Evolutionary conservation across 2,113 vertebrate genomes (phyloP).

Genomic region (Thomomys bottae): DNA sequence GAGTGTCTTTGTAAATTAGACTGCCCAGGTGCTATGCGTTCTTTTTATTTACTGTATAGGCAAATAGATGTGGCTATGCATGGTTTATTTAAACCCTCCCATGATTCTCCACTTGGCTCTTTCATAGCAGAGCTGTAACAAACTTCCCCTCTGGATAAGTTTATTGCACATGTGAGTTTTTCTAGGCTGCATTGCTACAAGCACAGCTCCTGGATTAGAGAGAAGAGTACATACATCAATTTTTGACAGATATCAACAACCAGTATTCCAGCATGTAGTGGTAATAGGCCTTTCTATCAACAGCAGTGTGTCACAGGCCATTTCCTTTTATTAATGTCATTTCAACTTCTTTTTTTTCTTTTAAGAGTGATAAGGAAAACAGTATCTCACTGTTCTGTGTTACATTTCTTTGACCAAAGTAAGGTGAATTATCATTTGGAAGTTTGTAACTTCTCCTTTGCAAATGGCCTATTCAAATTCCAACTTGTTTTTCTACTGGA

Average conservation of each 20-base stretch:
- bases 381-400: not conserved
- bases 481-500: not conserved
- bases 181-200: not conserved
- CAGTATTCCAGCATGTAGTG: not conserved
- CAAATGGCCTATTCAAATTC: not conserved
- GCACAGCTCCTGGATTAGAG: not conserved
- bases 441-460: not conserved
- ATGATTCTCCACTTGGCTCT: too few relatives aligned
- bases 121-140: too few relatives aligned
- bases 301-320: not conserved
- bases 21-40: too few relatives aligned
- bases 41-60: not conserved
- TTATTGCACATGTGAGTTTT: not conserved
- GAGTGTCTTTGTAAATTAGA: not conserved
- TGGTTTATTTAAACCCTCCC: not conserved
- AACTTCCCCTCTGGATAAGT: not conserved
- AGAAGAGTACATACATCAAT: not conserved
- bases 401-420: slow-evolving; percentile 7
- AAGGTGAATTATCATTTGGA: not conserved
- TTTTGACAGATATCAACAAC: not conserved
- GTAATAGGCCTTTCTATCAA: not conserved
- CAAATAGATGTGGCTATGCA: not conserved
- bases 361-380: not conserved
- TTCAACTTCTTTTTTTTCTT: not conserved
- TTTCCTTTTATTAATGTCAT: not conserved